Base-by-base conservation (phyloP, 1,140 invertebrate species). In the Procambarus clarkii region DNA sequence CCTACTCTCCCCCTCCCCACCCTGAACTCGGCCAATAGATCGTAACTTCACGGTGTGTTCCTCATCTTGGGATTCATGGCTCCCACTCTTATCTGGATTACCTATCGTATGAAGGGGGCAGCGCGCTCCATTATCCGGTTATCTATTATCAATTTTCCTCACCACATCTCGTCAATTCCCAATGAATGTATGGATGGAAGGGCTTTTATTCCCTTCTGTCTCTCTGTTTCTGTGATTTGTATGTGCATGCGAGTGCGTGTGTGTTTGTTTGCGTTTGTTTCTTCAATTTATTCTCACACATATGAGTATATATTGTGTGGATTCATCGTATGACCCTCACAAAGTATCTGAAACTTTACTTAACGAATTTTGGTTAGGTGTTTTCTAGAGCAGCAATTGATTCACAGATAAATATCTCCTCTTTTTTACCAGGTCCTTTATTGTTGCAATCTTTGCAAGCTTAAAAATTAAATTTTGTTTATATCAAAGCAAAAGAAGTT, bases 81-180 rank as follows among this genome's bases (percentile, higher is more conserved):
- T 83, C 60, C 11, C 24, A 45, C 46, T 83, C 81, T n/a, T 83
- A 83, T 83, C 81, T 69, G 13, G 34, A 83, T 83, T 46, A 83
- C 81, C 24, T 69, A 83, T 69, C 81, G 24, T 24, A 69, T 69
- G 81, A 83, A 69, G 81, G 80, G 50, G 81, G 60, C 81, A 83
- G 45, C 81, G 69, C 34, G 45, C 58, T 69, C 81, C 81, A 83
- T 83, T 83, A 45, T 83, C 58, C 58, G 24, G 81, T 18, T 46
- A 83, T 83, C 24, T 83, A 83, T 83, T 83, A 83, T 60, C 58
- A 60, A 45, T 83, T 83, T 69, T 83, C 81, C 81, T 83, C 81
- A 83, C 81, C 81, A 69, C 81, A 69, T 83, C 81, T 83, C 81
- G 60, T 69, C 81, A 69, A 21, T 69, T 83, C 58, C 64, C 81